Evolutionary conservation across 2,888 invertebrate species (phyloP).

Genomic region (Pocota personata): DNA sequence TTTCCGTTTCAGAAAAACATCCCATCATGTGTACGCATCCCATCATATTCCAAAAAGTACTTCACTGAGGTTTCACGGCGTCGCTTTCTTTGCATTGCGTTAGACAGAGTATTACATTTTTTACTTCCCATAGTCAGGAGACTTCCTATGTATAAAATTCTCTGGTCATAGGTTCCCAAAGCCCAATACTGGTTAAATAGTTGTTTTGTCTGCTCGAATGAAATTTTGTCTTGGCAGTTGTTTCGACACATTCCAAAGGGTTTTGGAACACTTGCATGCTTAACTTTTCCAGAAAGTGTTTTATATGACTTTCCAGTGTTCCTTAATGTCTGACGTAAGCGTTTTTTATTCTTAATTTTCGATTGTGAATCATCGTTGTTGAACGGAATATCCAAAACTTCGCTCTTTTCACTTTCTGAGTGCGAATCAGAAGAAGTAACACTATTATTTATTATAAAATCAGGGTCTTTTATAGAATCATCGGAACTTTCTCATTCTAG

Average conservation of each 20-base stretch:
- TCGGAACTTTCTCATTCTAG: no score
- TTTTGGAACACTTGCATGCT: no score
- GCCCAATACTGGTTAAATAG: neutral
- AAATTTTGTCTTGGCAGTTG: no score
- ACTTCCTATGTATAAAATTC: conserved; percentile 2
- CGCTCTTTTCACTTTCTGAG: neutral
- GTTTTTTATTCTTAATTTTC: conserved; percentile 6
- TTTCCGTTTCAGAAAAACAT: no score
- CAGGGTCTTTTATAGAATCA: no score
- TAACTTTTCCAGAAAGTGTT: no score
- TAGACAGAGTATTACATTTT: conserved; percentile 13
- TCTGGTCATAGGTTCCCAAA: conserved; percentile 10
- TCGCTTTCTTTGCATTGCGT: no score
- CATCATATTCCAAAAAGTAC: no score
- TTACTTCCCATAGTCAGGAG: conserved; percentile 6
- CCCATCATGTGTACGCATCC: no score
- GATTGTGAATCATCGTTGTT: neutral
- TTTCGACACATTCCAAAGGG: no score
- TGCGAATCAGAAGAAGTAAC: neutral
- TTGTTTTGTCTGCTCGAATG: conserved; percentile 9
- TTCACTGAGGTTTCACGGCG: no score
- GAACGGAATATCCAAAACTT: neutral
- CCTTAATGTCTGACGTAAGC: conserved; percentile 3
- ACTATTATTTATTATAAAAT: conserved; percentile 1
- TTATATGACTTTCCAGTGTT: conserved; percentile 14